Evolutionary conservation across 2,888 invertebrate genomes (phyloP), one percentile per base, ranked within the genome.

Genomic region (Anodontia alba): DNA sequence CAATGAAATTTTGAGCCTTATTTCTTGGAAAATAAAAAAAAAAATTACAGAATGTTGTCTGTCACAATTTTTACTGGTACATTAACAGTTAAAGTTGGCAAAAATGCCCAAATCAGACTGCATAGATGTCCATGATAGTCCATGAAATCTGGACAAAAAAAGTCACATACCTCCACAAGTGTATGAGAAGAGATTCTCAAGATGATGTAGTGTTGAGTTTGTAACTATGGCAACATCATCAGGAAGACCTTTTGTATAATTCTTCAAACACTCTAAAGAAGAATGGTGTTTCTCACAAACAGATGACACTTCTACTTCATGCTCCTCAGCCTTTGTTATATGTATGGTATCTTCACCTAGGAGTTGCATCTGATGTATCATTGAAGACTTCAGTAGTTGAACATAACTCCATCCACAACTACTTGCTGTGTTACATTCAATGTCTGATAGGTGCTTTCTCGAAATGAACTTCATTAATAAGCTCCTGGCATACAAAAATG

Each of bases 201-300:
- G 12, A 7, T 77, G 71, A 0, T 51, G 43, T n/a, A 81, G 29
- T 10, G 68, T 49, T 8, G 36, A 20, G 26, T 72, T 54, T 8
- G 70, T 54, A 23, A 81, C 77, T 46, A 71, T 46, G 29, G 77
- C 81, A 73, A 81, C 81, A 81, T 81, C 81, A n/a, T 43, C 57
- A n/a, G 81, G 81, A 20, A 78, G 67, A 20, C 54, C 43, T 29
- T 43, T 29, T 12, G 71, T 29, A 49, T 74, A 36, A 17, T 36
- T 66, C 8, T 49, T 33, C 31, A 81, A 54, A 68, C 77, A 77
- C 0, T 15, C 26, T 15, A 76, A n/a, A 20, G 31, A 33, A 7
- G 62, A 62, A 62, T 62, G 62, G 26, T 20, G 31, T 33, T 17
- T 62, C 33, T 62, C n/a, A 33, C 62, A 62, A 2, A 33, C 17